Percentiles rank a stretch among this genome's conserved stretches.
These are phyloP conservation scores for Gambusia yucatana DNA, from an alignment of 2,797 vertebrate genomes.

Conservation along the genomic window DNA sequence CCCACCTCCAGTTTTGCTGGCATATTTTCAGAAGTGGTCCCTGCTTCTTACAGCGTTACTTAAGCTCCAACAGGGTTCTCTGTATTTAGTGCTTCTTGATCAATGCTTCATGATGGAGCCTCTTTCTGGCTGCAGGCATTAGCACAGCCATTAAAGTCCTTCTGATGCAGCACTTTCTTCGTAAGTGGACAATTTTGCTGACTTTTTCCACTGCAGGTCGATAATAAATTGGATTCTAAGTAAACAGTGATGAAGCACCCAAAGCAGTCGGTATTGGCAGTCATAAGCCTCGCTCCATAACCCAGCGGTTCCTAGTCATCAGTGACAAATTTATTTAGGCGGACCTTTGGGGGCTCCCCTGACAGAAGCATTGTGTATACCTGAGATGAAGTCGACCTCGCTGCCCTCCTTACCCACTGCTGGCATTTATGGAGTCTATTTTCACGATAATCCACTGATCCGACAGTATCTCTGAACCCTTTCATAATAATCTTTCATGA, in stretches of 20 bases:
- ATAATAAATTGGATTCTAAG: slow-evolving; percentile 75
- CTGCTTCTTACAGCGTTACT: slow-evolving; percentile 24
- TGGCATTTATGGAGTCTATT: slow-evolving; percentile 56
- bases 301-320: slow-evolving; percentile 60
- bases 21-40: slow-evolving; percentile 16
- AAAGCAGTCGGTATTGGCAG: slow-evolving; percentile 61
- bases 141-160: slow-evolving; percentile 60
- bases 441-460: slow-evolving; percentile 67
- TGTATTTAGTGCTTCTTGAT: slow-evolving; percentile 61
- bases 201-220: slow-evolving; percentile 59
- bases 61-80: slow-evolving; percentile 26
- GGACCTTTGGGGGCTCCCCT: slow-evolving; percentile 44
- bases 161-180: slow-evolving; percentile 76
- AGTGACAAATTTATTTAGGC: slow-evolving; percentile 67
- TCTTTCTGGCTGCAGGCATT: slow-evolving; percentile 58
- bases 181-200: slow-evolving; percentile 68
- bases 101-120: slow-evolving; percentile 51
- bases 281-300: slow-evolving; percentile 58
- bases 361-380: slow-evolving; percentile 47
- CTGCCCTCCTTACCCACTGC: slow-evolving; percentile 41
- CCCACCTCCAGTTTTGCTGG: slow-evolving; percentile 2
- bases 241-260: slow-evolving; percentile 77
- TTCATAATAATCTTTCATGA: slow-evolving; percentile 73
- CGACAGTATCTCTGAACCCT: slow-evolving; percentile 64
- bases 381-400: slow-evolving; percentile 49